These are phyloP conservation scores for Drosophila lacertosa DNA, from an alignment of 1,140 invertebrate genomes.

Conservation along the genomic window DNA sequence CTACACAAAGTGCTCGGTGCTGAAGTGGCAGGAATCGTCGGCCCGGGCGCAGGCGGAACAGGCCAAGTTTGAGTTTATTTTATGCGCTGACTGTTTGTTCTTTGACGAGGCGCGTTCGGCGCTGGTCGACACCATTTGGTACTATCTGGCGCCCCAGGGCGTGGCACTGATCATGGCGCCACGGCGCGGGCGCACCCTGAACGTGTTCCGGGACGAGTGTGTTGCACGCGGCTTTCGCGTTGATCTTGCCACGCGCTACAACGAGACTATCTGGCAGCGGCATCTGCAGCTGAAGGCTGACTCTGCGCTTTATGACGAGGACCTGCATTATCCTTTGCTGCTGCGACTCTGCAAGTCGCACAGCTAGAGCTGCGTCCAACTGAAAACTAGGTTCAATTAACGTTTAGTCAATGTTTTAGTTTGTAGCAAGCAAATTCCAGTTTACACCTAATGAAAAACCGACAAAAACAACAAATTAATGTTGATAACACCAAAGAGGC, in stretches of 20 bases:
- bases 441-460: conserved; percentile 79
- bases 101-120: conserved; percentile 91
- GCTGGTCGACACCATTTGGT: conserved; percentile 89
- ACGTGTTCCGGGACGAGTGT: conserved; percentile 88
- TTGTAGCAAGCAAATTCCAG: conserved; percentile 77
- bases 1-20: conserved; percentile 84
- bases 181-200: conserved; percentile 88
- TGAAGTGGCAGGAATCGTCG: conserved; percentile 85
- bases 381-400: conserved; percentile 55
- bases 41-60: conserved; percentile 55
- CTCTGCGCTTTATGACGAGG: conserved; percentile 87
- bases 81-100: conserved; percentile 93
- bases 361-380: conserved; percentile 55
- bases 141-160: conserved; percentile 88
- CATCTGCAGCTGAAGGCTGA: conserved; percentile 86
- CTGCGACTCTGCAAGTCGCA: conserved; percentile 86
- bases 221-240: conserved; percentile 86
- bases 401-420: conserved; percentile 74
- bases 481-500: conserved; percentile 11
- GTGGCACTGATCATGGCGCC: conserved; percentile 91
- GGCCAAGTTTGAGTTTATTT: conserved; percentile 87
- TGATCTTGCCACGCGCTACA: conserved; percentile 86
- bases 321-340: conserved; percentile 89
- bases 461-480: conserved; percentile 13
- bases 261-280: conserved; percentile 87